These are phyloP conservation scores for Noctua comes DNA, from an alignment of 2,888 invertebrate species.

Conservation along the genomic window DNA sequence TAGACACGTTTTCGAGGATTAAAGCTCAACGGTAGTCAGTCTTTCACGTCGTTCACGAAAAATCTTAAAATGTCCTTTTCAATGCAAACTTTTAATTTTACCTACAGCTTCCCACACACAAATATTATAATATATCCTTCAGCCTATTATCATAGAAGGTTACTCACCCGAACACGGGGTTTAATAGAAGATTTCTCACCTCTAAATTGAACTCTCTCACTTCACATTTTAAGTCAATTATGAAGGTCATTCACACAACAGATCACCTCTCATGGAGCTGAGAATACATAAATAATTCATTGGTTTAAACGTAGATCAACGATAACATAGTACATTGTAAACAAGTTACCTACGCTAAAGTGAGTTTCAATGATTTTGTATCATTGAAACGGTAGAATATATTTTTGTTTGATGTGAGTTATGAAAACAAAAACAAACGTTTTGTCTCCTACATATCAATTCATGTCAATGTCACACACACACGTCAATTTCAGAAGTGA, in stretches of 20 bases:
- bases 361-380: background rate
- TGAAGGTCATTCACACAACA: background rate
- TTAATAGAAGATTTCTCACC: background rate
- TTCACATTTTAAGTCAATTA: background rate
- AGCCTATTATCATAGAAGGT: background rate
- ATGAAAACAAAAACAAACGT: background rate
- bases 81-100: background rate
- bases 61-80: background rate
- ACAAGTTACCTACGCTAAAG: background rate
- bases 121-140: background rate
- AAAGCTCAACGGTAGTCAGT: too few species aligned
- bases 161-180: background rate
- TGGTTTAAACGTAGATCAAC: background rate
- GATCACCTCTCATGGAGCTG: background rate
- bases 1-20: too few species aligned
- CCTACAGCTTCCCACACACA: background rate
- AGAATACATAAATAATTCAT: constrained; percentile 24
- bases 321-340: background rate
- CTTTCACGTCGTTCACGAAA: too few species aligned
- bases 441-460: background rate
- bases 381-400: background rate
- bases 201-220: background rate
- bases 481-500: background rate
- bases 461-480: too few species aligned
- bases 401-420: background rate